These are phyloP conservation scores for Leptopilina boulardi DNA, from an alignment of 1,140 invertebrate genomes.

Conservation along the genomic window DNA sequence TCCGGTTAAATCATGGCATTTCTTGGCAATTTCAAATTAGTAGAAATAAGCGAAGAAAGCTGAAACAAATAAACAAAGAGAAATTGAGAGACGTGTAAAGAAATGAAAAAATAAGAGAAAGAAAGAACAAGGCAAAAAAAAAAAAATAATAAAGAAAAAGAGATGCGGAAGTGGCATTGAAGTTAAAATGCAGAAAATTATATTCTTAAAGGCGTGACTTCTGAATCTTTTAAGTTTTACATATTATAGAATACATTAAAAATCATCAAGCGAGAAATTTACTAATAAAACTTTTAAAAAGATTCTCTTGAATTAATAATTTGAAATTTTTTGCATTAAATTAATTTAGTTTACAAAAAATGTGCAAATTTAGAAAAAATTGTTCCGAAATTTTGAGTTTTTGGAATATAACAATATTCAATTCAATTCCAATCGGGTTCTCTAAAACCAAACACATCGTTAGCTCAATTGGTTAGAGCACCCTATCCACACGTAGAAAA, in stretches of 20 bases:
- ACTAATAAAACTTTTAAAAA: not conserved
- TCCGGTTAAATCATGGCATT: constrained; percentile 29
- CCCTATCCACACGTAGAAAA: no score
- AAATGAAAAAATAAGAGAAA: not conserved
- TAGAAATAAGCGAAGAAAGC: constrained; percentile 68
- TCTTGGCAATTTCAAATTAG: constrained; percentile 47
- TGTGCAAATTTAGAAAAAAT: no score
- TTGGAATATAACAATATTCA: no score
- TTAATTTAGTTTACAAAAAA: no score
- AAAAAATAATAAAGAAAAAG: not conserved
- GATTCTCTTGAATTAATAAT: no score
- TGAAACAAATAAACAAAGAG: constrained; percentile 57
- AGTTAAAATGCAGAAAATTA: constrained; percentile 9
- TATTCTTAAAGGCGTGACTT: constrained; percentile 1
- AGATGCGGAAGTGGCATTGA: not conserved
- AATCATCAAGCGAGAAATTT: not conserved
- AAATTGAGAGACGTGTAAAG: not conserved
- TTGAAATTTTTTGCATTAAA: no score
- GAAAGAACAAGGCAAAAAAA: not conserved
- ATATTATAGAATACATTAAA: not conserved
- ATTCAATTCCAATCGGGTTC: no score
- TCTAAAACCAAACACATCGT: no score
- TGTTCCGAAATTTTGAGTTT: no score
- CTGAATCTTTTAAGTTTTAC: not conserved
- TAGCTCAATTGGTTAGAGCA: no score